Base-by-base conservation (phyloP, 2,888 invertebrate species). In the Megamerina dolium region DNA sequence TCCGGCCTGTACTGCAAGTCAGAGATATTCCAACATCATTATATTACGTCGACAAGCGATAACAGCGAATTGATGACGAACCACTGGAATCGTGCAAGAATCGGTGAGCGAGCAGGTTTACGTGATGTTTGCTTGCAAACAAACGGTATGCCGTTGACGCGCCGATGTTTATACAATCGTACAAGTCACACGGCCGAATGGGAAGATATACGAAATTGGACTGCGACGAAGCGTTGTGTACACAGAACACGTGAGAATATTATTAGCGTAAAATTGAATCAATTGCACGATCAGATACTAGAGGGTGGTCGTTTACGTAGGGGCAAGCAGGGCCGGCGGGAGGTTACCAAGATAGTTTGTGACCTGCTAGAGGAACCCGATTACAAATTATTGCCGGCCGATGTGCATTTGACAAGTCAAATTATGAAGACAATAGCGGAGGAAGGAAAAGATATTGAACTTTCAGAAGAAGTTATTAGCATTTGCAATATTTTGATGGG, bases 71-170 rank as follows among this genome's bases (percentile, higher is more conserved):
- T 35, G 16, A 46, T 27, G 18, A 36, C 27, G 17, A 54, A 55
- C 43, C 12, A 6, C 4, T 54, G 54, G 54, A 49, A 49, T 12
- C 51, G 45, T 5, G 42, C 46, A 13, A 37, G 41, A 40, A 37
- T 48, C 14, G 45, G 51, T 29, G 58, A 60, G 54, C 71, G 73
- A 34, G 72, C 75, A 2, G 72, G 76, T 5, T 38, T 58, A 19
- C 54, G 52, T 0, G 55, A 65, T 29, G 46, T 66, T 0, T 83
- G 83, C 51, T 61, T 82, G 23, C 74, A 76, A 58, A 58, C 63
- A 4, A 75, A 78, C 55, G 78, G 78, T 2, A 61, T 80, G 41
- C 82, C 81, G 2, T 74, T 80, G 8, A 75, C 73, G 18, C 70
- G 82, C 52, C 66, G 66, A 32, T 84, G 83, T 53, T 45, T 55